phyloP scores from a whole-genome alignment of 2,113 vertebrate species.

The Cairina moschata region DNA sequence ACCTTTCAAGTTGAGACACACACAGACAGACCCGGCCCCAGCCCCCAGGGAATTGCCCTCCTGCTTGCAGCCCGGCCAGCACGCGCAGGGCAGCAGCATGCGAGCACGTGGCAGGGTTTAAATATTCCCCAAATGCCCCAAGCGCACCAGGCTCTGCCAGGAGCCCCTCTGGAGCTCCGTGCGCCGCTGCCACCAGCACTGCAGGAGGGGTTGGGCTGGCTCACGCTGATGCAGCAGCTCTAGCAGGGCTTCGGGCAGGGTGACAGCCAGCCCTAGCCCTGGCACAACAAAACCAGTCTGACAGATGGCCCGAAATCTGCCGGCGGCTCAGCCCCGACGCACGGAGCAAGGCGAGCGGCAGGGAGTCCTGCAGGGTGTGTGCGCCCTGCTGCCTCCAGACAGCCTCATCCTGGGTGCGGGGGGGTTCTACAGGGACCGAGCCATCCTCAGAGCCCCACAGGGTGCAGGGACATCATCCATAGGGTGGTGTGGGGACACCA shows the following conservation, averaged over 20 bases:
- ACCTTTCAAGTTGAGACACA: not conserved
- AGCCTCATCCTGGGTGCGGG: not conserved
- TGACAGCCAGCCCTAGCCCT: not conserved
- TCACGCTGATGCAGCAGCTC: not conserved
- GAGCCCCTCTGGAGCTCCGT: not conserved
- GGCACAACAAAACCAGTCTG: not conserved
- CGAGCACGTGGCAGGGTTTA: fast-evolving
- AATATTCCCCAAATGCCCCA: not conserved
- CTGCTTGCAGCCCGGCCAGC: no score
- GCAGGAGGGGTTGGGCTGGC: not conserved
- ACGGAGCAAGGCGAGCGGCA: not conserved
- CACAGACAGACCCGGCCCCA: not conserved
- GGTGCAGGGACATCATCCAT: fast-evolving
- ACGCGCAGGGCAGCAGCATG: fast-evolving
- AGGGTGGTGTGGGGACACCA: fast-evolving
- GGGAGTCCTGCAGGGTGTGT: not conserved
- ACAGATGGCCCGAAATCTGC: not conserved
- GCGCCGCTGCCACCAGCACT: fast-evolving
- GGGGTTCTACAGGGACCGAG: not conserved
- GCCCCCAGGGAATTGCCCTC: not conserved
- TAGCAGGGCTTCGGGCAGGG: fast-evolving
- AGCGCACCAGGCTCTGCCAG: fast-evolving
- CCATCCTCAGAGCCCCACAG: not conserved
- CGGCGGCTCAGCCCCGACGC: not conserved
- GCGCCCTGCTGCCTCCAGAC: not conserved